phyloP scores from a whole-genome alignment of 2,113 vertebrate species.

The Sylvilagus bachmani region DNA sequence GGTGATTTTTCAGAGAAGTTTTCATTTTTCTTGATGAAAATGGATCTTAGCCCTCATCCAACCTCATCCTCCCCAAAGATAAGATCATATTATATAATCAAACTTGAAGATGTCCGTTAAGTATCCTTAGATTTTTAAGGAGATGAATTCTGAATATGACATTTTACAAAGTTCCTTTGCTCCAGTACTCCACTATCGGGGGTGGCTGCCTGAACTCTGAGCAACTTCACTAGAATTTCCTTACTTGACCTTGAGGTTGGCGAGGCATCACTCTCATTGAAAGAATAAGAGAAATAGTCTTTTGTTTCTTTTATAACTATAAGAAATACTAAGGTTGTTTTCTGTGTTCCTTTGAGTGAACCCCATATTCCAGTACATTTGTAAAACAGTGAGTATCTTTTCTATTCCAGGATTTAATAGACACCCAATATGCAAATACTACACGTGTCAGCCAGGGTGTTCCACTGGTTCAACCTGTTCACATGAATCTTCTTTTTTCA shows the following conservation, averaged over 20 bases:
- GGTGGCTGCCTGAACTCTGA: not conserved
- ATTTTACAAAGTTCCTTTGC: not conserved
- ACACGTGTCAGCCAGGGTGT: fast-evolving
- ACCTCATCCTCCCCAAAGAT: not conserved
- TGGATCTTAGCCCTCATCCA: not conserved
- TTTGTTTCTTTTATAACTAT: not conserved
- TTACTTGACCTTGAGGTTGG: not conserved
- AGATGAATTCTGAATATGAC: not conserved
- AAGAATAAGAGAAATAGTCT: not conserved
- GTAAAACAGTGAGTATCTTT: not conserved
- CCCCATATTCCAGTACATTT: not conserved
- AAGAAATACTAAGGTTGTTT: not conserved
- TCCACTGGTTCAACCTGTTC: not conserved
- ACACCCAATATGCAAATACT: not conserved
- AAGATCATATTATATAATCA: not conserved
- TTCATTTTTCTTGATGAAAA: not conserved
- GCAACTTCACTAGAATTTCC: not conserved
- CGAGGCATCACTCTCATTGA: not conserved
- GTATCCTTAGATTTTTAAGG: not conserved
- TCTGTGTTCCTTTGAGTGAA: not conserved
- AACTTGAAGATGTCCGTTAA: not conserved
- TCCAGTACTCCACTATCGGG: not conserved
- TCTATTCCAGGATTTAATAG: not conserved
- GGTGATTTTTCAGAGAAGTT: not conserved
- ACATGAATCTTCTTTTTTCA: not conserved